These are phyloP conservation scores for Nephotettix cincticeps DNA, from an alignment of 1,140 invertebrate species.

Conservation along the genomic window DNA sequence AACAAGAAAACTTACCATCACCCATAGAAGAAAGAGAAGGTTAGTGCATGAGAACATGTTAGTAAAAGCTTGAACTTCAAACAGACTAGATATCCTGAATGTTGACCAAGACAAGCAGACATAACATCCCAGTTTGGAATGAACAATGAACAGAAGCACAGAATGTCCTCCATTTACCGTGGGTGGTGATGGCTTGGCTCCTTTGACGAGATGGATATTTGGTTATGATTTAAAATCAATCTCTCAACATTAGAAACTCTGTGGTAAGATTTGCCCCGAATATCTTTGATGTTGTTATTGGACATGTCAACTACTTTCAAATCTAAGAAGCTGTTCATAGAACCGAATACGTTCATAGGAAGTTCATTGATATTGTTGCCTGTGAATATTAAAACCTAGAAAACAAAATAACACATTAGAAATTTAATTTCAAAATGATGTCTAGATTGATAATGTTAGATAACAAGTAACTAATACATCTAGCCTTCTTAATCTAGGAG, in stretches of 20 bases:
- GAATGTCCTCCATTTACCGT: slow-evolving; percentile 30
- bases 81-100: too few species aligned
- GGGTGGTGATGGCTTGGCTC: slow-evolving; percentile 62
- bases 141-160: too few species aligned
- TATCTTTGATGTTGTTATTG: slow-evolving; percentile 71
- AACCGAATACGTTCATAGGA: slow-evolving; percentile 73
- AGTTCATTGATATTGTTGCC: slow-evolving; percentile 66
- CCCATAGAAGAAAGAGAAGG: too few species aligned
- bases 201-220: slow-evolving; percentile 61
- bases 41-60: too few species aligned
- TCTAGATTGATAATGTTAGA: too few species aligned
- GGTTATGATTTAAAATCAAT: slow-evolving; percentile 74
- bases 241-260: slow-evolving; percentile 68
- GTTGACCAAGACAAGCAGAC: too few species aligned
- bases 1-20: too few species aligned
- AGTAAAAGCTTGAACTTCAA: too few species aligned
- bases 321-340: slow-evolving; percentile 53
- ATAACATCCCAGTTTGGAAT: too few species aligned
- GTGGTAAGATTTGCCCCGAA: slow-evolving; percentile 75
- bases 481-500: too few species aligned
- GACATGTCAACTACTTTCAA: slow-evolving; percentile 74
- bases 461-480: too few species aligned
- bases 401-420: slow-evolving; percentile 35
- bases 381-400: slow-evolving; percentile 70
- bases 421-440: too few species aligned